These are phyloP conservation scores for Trachelus stipa DNA, from an alignment of 2,888 invertebrate species.

Conservation along the genomic window DNA sequence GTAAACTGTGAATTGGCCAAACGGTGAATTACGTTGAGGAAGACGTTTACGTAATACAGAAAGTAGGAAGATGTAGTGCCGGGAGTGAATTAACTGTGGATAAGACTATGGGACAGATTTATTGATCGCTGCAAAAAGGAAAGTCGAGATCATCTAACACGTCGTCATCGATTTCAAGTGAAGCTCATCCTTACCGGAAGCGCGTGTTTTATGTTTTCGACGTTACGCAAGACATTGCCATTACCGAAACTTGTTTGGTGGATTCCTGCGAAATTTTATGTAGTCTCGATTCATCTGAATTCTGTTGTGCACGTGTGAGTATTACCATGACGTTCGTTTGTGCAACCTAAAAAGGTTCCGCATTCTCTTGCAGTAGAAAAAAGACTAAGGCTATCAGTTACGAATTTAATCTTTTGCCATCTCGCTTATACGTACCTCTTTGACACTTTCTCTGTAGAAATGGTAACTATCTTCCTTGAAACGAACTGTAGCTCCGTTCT, in stretches of 20 bases:
- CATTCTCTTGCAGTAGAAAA: not conserved
- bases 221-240: not conserved
- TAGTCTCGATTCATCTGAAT: not conserved
- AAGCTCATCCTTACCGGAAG: not conserved
- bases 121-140: conserved; percentile 7
- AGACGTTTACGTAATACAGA: conserved; percentile 28
- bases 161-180: not conserved
- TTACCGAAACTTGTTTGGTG: not conserved
- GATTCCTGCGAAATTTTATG: not conserved
- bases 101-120: conserved; percentile 13
- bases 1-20: not conserved
- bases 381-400: not conserved
- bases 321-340: not conserved
- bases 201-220: not conserved
- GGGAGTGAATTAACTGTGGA: conserved; percentile 14
- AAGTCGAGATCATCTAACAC: not conserved
- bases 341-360: not conserved
- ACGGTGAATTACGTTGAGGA: not conserved
- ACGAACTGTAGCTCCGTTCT: not conserved
- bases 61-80: conserved; percentile 32
- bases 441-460: not conserved
- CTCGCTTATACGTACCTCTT: not conserved
- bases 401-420: not conserved
- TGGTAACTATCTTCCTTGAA: not conserved
- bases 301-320: not conserved